Conservation (phyloP, 2,113 vertebrate species). For the Eulemur rufifrons region DNA sequence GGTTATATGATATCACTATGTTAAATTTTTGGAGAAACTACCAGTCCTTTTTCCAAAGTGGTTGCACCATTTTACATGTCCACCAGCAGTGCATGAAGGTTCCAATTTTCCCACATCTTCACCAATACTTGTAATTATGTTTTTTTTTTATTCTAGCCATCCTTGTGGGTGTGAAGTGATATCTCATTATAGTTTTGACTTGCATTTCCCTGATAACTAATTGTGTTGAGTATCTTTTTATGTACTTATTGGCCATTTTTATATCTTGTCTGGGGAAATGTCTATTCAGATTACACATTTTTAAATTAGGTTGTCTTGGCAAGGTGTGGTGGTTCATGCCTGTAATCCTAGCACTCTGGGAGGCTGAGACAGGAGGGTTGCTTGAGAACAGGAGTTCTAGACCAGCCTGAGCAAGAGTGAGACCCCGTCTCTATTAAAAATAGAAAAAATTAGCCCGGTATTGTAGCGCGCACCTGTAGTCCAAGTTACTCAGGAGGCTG, state of each 20-base stretch:
- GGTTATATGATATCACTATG: background rate
- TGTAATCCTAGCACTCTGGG: too few relatives aligned
- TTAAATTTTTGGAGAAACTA: background rate
- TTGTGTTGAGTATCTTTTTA: background rate
- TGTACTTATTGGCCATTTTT: background rate
- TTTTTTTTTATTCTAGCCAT: background rate
- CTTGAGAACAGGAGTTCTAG: too few relatives aligned
- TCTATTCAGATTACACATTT: background rate
- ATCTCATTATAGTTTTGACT: background rate
- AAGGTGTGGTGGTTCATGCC: too few relatives aligned
- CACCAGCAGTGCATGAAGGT: background rate
- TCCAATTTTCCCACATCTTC: background rate
- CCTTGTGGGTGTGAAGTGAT: background rate
- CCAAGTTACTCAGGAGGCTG: too few relatives aligned
- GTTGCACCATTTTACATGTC: background rate
- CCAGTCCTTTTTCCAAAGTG: background rate
- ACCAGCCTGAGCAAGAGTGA: too few relatives aligned
- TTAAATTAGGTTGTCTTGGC: background rate
- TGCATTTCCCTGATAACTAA: background rate
- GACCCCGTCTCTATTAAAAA: too few relatives aligned
- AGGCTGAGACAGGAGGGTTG: too few relatives aligned
- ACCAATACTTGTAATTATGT: background rate
- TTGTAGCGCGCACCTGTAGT: too few relatives aligned
- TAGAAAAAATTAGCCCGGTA: too few relatives aligned
- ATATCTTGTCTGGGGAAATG: background rate